A percentile compares a stretch with the other conserved stretches of the same genome.
Evolutionary conservation across 1,140 invertebrate species (phyloP).

Genomic region (Rhynchophorus ferrugineus): DNA sequence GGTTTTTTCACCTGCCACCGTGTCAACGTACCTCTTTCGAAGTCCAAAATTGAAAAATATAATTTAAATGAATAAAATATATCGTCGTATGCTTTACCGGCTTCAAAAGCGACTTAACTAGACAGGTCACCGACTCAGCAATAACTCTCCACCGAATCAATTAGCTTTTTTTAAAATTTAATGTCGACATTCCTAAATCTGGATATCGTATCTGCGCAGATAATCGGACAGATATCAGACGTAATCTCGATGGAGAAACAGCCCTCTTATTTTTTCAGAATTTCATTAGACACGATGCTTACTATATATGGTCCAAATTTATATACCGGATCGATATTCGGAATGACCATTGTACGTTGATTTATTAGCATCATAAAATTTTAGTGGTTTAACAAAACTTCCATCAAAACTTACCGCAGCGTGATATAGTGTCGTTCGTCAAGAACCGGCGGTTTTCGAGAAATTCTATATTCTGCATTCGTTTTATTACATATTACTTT

Average conservation of each 20-base stretch:
- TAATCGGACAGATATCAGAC: background rate
- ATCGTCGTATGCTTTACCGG: no score
- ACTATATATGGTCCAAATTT: conserved; percentile 19
- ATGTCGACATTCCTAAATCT: background rate
- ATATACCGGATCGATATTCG: conserved; percentile 6
- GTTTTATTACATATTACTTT: no score
- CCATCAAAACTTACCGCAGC: background rate
- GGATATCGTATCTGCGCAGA: background rate
- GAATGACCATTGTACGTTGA: background rate
- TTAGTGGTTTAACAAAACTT: background rate
- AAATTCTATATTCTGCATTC: no score
- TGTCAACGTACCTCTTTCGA: no score
- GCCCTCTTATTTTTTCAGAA: conserved; percentile 1
- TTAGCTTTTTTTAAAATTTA: background rate
- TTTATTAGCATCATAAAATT: background rate
- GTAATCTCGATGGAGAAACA: background rate
- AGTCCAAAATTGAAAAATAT: no score
- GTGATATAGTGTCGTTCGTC: no score
- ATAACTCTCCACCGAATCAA: background rate
- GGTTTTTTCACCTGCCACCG: no score
- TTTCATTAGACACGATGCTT: conserved; percentile 6
- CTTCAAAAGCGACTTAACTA: no score
- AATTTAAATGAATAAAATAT: no score
- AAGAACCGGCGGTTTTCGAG: no score
- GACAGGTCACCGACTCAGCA: no score